Percentiles rank a stretch among this genome's conserved stretches.
These are phyloP conservation scores for Cantharis flavilabris DNA, from an alignment of 2,888 invertebrate genomes.

Conservation along the genomic window DNA sequence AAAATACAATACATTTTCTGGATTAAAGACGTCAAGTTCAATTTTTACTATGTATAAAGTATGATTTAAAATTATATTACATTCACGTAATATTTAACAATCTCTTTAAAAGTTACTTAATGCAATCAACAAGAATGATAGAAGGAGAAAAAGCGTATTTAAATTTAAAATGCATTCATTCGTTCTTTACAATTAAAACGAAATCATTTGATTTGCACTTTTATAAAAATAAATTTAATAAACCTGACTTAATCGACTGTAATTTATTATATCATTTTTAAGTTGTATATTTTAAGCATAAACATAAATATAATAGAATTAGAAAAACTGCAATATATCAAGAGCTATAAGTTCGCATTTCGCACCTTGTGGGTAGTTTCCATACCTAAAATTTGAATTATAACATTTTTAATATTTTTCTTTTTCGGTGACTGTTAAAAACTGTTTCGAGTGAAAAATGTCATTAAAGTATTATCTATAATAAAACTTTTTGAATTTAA, in stretches of 20 bases:
- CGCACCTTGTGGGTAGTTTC: not conserved
- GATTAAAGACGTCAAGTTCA: conserved; percentile 14
- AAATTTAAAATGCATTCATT: not conserved
- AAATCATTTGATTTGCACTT: not conserved
- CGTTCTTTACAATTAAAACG: not conserved
- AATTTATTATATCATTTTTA: not conserved
- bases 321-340: not conserved
- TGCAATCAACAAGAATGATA: not conserved
- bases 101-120: not conserved
- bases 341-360: not conserved
- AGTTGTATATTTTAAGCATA: not conserved
- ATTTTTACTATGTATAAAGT: conserved; percentile 26
- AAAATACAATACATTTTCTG: conserved; percentile 15
- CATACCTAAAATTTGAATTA: not conserved
- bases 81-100: not conserved
- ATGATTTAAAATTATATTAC: conserved; percentile 6
- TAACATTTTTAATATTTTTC: not conserved
- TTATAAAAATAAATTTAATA: not conserved
- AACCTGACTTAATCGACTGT: not conserved
- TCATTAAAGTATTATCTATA: not conserved
- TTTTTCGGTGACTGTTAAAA: not conserved
- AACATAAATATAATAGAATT: not conserved
- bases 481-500: not conserved
- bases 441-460: not conserved
- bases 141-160: not conserved